A percentile compares a stretch with the other conserved stretches of the same genome.
These are phyloP conservation scores for Balaeniceps rex DNA, from an alignment of 2,113 vertebrate species.

Conservation along the genomic window DNA sequence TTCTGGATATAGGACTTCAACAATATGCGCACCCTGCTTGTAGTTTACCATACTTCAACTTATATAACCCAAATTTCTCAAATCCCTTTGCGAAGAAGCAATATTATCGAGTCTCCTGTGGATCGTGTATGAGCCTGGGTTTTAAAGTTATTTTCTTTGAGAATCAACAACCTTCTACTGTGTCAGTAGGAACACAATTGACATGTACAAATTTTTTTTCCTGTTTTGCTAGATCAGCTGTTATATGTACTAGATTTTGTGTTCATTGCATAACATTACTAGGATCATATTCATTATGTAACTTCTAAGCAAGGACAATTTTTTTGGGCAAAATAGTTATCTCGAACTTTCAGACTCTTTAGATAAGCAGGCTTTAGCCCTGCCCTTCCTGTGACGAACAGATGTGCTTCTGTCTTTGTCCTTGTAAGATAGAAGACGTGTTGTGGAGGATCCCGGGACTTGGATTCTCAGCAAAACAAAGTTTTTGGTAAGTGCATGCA, in stretches of 20 bases:
- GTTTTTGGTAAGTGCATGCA: conserved; percentile 2
- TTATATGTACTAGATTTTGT: background rate
- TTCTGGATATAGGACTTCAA: background rate
- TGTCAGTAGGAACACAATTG: background rate
- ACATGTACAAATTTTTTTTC: background rate
- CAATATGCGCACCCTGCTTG: background rate
- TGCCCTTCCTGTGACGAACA: conserved; percentile 25
- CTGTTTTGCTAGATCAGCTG: background rate
- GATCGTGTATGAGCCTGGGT: background rate
- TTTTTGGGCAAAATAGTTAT: background rate
- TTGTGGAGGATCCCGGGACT: background rate
- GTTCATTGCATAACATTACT: background rate
- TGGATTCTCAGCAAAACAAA: background rate
- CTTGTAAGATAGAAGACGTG: background rate
- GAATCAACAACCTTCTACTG: background rate
- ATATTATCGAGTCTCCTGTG: background rate
- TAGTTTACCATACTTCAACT: background rate
- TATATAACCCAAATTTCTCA: background rate
- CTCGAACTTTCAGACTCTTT: background rate
- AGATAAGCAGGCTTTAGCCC: conserved; percentile 50
- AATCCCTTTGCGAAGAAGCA: background rate
- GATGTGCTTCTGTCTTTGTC: background rate
- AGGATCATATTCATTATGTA: background rate
- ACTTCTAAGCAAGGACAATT: background rate
- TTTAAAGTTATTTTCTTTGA: background rate